Evolutionary conservation across 1,140 invertebrate genomes (phyloP), one percentile per base, ranked within the genome.

Genomic region (Atta cephalotes): DNA sequence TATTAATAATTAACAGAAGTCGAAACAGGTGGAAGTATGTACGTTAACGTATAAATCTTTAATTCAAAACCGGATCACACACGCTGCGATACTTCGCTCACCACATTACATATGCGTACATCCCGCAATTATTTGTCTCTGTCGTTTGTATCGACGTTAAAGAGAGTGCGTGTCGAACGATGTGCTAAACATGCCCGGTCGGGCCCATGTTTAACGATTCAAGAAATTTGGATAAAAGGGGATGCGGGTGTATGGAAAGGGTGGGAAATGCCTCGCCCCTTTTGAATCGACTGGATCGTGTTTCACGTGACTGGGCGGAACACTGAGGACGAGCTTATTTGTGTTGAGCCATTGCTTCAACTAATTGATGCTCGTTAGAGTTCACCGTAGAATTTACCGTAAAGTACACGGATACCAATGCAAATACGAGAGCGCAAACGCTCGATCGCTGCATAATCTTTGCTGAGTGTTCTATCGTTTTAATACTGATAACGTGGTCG

Each of bases 331-430:
- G 77, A 77, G 77, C 56, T 85, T 89, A 77, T 77, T 80, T 88
- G 28, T 76, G 78, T 86, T 70, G 63, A 68, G 45, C 56, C 28
- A 51, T 76, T 90, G 65, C 21, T 68, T 60, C 16, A 56, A 79
- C 56, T 90, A 90, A 91, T 91, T 91, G 90, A 88, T 88, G 87
- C 60, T 74, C 66, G 74, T 25, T 25, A 25, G 25, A 25, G 25
- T 25, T 25, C 25, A 25, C 78, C 87, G 87, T 25, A 68, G 35
- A 60, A 90, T 68, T 62, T 70, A 84, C 65, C 65, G 71, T 70
- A 31, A 62, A 74, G 53, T 76, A 60, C 84, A 80, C 21, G 28
- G 18, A 58, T 45, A 56, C 49, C 1, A 66, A 25, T 35, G 28
- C 72, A 74, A 79, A 89, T 45, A 74, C n/a, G 18, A 74, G n/a